A percentile compares a stretch with the other conserved stretches of the same genome.
Conservation (phyloP, 2,797 vertebrate genomes). For the Poecilia velifera region DNA sequence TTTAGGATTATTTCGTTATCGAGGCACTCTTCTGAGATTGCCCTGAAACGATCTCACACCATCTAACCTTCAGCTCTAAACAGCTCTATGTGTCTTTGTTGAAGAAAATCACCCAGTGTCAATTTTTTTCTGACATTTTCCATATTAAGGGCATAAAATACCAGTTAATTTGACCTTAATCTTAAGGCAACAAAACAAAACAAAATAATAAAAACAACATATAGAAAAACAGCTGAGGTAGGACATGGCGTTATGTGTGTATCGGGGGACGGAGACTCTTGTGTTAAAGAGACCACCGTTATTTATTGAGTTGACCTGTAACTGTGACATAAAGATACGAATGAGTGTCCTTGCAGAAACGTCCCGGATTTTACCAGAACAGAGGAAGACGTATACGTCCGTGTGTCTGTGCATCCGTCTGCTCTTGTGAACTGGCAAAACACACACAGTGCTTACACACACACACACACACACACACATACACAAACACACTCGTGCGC, state of each 20-base stretch:
- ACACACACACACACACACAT: slow-evolving; percentile 28
- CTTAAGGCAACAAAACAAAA: not conserved
- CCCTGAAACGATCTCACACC: not conserved
- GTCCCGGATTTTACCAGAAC: slow-evolving; percentile 51
- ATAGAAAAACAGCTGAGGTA: slow-evolving; percentile 2
- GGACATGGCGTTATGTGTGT: slow-evolving; percentile 21
- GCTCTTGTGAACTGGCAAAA: slow-evolving; percentile 41
- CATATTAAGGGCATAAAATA: not conserved
- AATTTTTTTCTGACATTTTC: not conserved
- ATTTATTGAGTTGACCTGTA: slow-evolving; percentile 46
- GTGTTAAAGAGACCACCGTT: not conserved
- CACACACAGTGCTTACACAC: slow-evolving; percentile 19
- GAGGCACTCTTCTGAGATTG: not conserved
- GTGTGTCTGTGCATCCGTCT: slow-evolving; percentile 18
- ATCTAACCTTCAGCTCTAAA: not conserved
- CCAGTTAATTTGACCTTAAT: slow-evolving; percentile 12
- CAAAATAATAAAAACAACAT: not conserved
- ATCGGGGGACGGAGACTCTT: not conserved
- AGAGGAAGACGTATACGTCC: slow-evolving; percentile 32
- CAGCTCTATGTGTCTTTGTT: not conserved
- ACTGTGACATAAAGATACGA: slow-evolving; percentile 47
- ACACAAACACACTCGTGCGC: slow-evolving; percentile 22
- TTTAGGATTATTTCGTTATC: not conserved
- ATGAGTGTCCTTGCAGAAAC: slow-evolving; percentile 18
- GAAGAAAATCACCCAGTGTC: not conserved